Evolutionary conservation across 2,797 vertebrate genomes (phyloP), one percentile per base, ranked within the genome.

Genomic region (Apogon hyalosoma): DNA sequence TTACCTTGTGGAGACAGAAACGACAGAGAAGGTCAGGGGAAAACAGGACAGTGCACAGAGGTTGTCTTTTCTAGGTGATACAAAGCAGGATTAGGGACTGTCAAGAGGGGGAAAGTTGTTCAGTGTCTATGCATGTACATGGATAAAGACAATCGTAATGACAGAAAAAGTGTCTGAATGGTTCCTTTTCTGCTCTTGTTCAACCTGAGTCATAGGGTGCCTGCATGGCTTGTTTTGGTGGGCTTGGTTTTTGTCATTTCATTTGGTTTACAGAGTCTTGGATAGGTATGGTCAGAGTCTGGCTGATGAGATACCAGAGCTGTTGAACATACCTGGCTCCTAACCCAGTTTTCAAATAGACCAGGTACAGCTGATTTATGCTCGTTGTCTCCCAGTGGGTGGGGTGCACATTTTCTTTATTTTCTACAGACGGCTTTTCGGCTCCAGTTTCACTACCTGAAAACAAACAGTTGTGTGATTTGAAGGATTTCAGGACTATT

Each of bases 1-100:
- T 87, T 83, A 83, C 79, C 74, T 79, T 87, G 79, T 88, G 75
- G 66, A 86, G 77, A 82, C 67, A 62, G 65, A 66, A 48, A 68
- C 36, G 4, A 54, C 61, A 62, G 53, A 63, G 69, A 82, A 69
- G 45, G 59, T 69, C 55, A 57, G 19, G 79, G 47, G 48, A 64
- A 60, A 71, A 24, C 64, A 78, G 72, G 51, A 80, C 52, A 18
- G 62, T 31, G 58, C 38, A 48, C 69, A 49, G 56, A 68, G 43
- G 49, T 52, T 53, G 62, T 69, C 61, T 80, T 69, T 72, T 74
- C 42, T 65, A 28, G 13, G 40, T 85, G 75, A 87, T 69, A 69
- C 64, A 83, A 77, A 61, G 48, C 84, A 84, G 80, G 36, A 72
- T 81, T 58, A 48, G 51, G 45, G 28, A 31, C 51, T 12, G 10